Evolutionary conservation across 2,888 invertebrate species (phyloP).

Genomic region (Dasysyrphus albostriatus): DNA sequence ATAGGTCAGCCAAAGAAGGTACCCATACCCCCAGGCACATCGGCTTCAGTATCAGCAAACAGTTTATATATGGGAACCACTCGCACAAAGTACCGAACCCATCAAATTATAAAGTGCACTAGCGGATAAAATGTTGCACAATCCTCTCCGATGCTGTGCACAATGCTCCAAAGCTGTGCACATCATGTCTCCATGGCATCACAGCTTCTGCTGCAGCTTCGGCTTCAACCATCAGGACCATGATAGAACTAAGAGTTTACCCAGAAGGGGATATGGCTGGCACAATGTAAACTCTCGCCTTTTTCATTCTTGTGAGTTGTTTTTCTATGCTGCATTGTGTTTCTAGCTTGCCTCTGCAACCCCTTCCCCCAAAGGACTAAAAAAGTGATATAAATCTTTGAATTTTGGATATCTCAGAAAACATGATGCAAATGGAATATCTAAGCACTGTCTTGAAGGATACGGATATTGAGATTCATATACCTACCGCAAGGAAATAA

Average conservation of each 20-base stretch:
- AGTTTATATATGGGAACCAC: slow-evolving; percentile 43
- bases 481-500: slow-evolving; percentile 27
- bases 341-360: background rate
- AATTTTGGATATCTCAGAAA: slow-evolving; percentile 71
- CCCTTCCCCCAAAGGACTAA: background rate
- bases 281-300: slow-evolving; percentile 45
- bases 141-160: slow-evolving; percentile 42
- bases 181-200: slow-evolving; percentile 49
- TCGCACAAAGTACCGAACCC: slow-evolving; percentile 58
- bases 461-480: slow-evolving; percentile 66
- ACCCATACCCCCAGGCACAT: slow-evolving; percentile 19
- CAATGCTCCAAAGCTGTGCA: slow-evolving; percentile 41
- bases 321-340: slow-evolving; percentile 24
- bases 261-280: slow-evolving; percentile 35
- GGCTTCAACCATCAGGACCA: background rate
- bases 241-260: background rate
- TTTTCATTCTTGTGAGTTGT: slow-evolving; percentile 24
- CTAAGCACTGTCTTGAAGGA: slow-evolving; percentile 67
- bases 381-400: slow-evolving; percentile 67
- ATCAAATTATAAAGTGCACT: slow-evolving; percentile 73
- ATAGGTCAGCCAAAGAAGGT: slow-evolving; percentile 48
- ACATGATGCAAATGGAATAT: slow-evolving; percentile 75
- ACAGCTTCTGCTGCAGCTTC: slow-evolving; percentile 14
- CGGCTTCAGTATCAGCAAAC: slow-evolving; percentile 9
- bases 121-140: slow-evolving; percentile 71